These are phyloP conservation scores for Cuniculus paca DNA, from an alignment of 2,797 vertebrate species.

Conservation along the genomic window DNA sequence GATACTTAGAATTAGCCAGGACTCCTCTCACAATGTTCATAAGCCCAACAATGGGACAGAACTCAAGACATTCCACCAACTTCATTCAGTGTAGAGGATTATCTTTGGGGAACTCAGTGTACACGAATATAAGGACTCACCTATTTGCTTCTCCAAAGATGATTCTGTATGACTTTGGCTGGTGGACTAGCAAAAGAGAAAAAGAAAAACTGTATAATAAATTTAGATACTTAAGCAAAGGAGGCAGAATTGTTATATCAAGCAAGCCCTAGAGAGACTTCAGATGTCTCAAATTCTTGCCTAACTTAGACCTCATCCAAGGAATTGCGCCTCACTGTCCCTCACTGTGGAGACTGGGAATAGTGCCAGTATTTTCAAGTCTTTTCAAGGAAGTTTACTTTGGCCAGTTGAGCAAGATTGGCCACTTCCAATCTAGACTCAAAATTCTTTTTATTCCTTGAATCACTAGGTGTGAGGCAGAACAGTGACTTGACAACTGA, in stretches of 20 bases:
- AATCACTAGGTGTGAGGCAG: background rate
- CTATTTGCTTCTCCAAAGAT: slow-evolving; percentile 90
- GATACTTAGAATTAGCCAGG: background rate
- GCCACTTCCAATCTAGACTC: background rate
- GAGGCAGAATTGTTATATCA: background rate
- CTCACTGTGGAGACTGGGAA: background rate
- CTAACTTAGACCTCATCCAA: background rate
- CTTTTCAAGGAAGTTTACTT: slow-evolving; percentile 34
- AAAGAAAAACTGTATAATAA: background rate
- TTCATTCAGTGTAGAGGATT: background rate
- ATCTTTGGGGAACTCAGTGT: background rate
- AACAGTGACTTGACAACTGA: background rate
- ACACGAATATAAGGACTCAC: slow-evolving; percentile 87
- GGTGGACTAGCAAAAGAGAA: slow-evolving; percentile 85
- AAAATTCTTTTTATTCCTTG: background rate
- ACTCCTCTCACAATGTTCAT: background rate
- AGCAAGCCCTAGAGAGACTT: background rate
- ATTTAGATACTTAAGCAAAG: background rate
- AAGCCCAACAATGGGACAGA: rapidly evolving
- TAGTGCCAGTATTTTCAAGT: background rate
- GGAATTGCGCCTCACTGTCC: background rate
- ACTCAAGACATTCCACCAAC: background rate
- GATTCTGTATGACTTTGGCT: slow-evolving; percentile 70
- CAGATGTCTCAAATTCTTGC: background rate
- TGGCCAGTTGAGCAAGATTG: background rate